Conservation (phyloP, 2,113 vertebrate genomes). For the Odocoileus virginianus region DNA sequence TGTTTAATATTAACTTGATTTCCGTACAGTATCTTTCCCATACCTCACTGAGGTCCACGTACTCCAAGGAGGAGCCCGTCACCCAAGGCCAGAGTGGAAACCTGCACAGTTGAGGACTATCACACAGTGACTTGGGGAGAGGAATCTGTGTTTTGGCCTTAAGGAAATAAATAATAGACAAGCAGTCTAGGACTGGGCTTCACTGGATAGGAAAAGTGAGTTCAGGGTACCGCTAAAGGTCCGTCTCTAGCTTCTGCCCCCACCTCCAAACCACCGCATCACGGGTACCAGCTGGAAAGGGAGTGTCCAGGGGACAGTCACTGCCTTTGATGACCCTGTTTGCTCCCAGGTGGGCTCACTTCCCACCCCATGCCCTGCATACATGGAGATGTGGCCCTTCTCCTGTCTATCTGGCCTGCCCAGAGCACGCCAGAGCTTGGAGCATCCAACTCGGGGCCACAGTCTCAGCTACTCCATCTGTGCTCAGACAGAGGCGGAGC, state of each 20-base stretch:
- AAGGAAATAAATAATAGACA: neutral
- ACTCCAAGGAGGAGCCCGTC: neutral
- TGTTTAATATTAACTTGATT: neutral
- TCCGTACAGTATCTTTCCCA: accelerated
- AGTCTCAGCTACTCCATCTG: neutral
- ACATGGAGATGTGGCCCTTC: accelerated
- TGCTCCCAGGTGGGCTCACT: neutral
- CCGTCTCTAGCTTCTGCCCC: neutral
- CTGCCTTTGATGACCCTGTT: neutral
- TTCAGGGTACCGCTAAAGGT: accelerated
- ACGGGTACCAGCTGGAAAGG: neutral
- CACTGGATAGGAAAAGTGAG: too few relatives aligned
- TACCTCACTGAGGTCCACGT: accelerated
- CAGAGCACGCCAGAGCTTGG: neutral
- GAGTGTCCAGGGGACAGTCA: neutral
- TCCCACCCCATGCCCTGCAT: neutral
- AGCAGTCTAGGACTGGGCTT: neutral
- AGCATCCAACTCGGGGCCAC: neutral
- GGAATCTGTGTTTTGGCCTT: neutral
- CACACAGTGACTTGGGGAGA: neutral
- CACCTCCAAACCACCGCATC: neutral
- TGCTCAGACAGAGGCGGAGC: neutral
- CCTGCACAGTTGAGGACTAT: neutral
- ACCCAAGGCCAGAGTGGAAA: accelerated
- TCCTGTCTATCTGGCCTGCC: neutral